Base-by-base conservation (phyloP, 1,140 invertebrate species). In the Drosophila busckii region DNA sequence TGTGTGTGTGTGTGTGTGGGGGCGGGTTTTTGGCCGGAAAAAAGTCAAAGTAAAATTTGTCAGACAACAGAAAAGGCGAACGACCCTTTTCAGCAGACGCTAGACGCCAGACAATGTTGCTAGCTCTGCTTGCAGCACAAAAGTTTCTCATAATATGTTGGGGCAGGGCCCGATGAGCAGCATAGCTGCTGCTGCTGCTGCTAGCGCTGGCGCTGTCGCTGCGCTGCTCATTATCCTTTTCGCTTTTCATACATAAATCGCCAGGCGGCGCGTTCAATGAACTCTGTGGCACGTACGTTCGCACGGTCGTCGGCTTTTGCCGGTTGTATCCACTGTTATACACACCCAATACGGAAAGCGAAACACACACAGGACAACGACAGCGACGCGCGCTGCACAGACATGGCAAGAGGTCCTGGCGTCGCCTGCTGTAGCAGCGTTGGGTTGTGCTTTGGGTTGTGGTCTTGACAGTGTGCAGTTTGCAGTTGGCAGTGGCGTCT, bases 301-400 rank as follows among this genome's bases (percentile, higher is more conserved):
- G 56, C 49, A 68, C 71, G 73, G 70, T 84, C 65, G 70, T 56
- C 53, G 53, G 42, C 64, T 68, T 68, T 52, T 58, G 50, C 58
- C 58, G 25, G 15, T 23, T 19, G 7, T 35, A 28, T 2, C 31
- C 8, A 35, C 13, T 19, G 31, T 35, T 25, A 86, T 86, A 86
- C 84, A 86, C 78, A 85, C 84, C 84, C 78, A 80, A 85, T 85
- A 86, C 75, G 78, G 75, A 86, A 86, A 86, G 84, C 84, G 84
- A 86, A 86, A 85, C 70, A 82, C 69, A 69, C 63, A 73, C 68
- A 84, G 65, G 75, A 82, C 76, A 82, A 75, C 66, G 64, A 66
- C 69, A 69, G 62, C 61, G 58, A 41, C 38, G n/a, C n/a, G n/a
- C 61, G 50, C 69, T 44, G 35, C 31, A 53, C 44, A 54, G 41